A percentile compares a stretch with the other conserved stretches of the same genome.
phyloP scores from a whole-genome alignment of 2,797 vertebrate species.

The Anabacerthia variegaticeps region DNA sequence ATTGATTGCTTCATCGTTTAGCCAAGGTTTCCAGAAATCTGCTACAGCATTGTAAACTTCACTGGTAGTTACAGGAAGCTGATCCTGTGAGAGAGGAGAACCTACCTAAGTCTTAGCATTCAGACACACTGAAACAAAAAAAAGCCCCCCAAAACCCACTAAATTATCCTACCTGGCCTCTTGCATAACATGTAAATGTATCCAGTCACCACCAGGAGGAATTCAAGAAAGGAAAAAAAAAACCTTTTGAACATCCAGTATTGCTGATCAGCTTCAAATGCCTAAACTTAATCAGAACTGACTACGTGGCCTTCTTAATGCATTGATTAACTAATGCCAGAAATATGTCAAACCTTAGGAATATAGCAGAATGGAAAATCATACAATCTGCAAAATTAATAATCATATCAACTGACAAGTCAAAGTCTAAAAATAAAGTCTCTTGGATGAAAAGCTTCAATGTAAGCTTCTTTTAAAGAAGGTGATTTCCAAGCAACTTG shows the following conservation, averaged over 20 bases:
- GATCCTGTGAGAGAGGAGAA: slow-evolving; percentile 82
- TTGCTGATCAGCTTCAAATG: background rate
- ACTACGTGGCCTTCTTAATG: background rate
- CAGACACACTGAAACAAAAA: background rate
- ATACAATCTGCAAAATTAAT: background rate
- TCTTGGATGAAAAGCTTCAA: background rate
- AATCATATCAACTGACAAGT: background rate
- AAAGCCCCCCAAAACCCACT: background rate
- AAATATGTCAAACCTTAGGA: background rate
- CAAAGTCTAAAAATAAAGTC: background rate
- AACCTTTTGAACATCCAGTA: background rate
- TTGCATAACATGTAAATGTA: background rate
- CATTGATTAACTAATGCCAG: background rate
- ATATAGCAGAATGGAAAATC: background rate
- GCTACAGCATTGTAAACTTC: slow-evolving; percentile 87
- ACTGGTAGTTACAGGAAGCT: slow-evolving; percentile 82
- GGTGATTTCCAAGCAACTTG: background rate
- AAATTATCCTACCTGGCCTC: background rate
- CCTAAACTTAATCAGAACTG: background rate
- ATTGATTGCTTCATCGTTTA: slow-evolving; percentile 81
- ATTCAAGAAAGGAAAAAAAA: background rate
- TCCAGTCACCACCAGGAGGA: background rate
- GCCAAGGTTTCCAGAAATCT: slow-evolving; percentile 89
- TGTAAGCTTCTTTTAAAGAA: background rate
- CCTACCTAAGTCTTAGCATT: background rate